These are phyloP conservation scores for Mythimna impura DNA, from an alignment of 2,888 invertebrate species.

Conservation along the genomic window DNA sequence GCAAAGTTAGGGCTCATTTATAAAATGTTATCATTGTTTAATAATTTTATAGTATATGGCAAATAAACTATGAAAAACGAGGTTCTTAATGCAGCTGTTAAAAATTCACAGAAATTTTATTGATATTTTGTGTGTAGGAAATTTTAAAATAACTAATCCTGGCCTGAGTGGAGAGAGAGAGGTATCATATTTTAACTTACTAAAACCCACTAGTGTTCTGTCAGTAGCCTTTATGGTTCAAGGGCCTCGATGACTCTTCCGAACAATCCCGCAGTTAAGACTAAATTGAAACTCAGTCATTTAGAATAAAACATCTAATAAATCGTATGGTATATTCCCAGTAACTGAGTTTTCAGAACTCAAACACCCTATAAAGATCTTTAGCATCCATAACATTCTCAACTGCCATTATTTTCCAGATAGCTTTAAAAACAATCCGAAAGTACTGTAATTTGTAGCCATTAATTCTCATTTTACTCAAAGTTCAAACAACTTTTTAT, in stretches of 20 bases:
- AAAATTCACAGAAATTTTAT: not conserved
- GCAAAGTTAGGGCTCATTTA: not conserved
- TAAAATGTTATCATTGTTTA: not conserved
- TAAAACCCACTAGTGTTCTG: too few relatives aligned
- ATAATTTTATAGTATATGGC: not conserved
- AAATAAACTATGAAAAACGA: not conserved
- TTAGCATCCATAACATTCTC: not conserved
- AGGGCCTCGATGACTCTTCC: too few relatives aligned
- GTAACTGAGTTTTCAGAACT: not conserved
- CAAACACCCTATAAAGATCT: conserved; percentile 1
- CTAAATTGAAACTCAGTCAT: too few relatives aligned
- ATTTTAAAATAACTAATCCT: too few relatives aligned
- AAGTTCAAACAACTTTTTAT: conserved; percentile 57
- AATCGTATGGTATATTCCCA: not conserved
- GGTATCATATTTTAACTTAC: too few relatives aligned
- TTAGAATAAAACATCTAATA: too few relatives aligned
- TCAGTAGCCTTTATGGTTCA: too few relatives aligned
- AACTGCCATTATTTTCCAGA: conserved; percentile 20
- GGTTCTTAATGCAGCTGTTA: not conserved
- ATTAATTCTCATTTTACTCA: conserved; percentile 55
- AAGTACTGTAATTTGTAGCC: conserved; percentile 46
- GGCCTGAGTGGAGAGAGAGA: too few relatives aligned
- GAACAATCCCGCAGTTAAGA: too few relatives aligned
- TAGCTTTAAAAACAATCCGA: conserved; percentile 28
- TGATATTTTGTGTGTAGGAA: not conserved